Base-by-base conservation (phyloP, 2,797 vertebrate genomes). In the Leptoclinus maculatus region DNA sequence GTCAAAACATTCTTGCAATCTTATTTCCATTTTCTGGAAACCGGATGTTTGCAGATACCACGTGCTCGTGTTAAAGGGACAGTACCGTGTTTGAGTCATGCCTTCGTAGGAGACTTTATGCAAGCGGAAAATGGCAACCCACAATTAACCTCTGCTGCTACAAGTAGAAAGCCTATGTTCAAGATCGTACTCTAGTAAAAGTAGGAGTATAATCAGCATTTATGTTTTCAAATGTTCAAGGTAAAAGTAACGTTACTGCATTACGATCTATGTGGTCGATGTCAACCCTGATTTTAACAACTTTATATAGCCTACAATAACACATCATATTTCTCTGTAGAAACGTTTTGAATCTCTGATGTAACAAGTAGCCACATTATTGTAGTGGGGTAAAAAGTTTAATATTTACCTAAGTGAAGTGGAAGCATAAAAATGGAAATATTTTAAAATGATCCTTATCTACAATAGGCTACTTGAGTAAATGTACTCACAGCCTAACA, bases 1-100 rank as follows among this genome's bases (percentile, higher is more conserved):
- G 72, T 89, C 68, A 62, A 69, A 72, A 79, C 79, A 73, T 36
- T 71, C 63, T 25, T 53, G 63, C 62, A 25, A 27, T 39, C 57
- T 65, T 56, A 49, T 81, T 91, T 81, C 71, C 73, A 77, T 85
- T 77, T 84, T 70, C 62, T 58, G 45, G 16, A 79, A 74, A 86
- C 87, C 93, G 92, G 91, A 94, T 91, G 83, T 94, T 92, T 92
- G 86, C 71, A n/a, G 9, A 41, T 19, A 84, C 83, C 88, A 92
- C 91, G 93, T 92, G 91, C 3, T 81, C 38, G 1, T 16, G 45
- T 95, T 94, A 94, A 95, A 94, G 93, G 57, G 86, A 83, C 89
- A 90, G 89, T 82, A 2, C 71, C 12, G 0, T 1, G 8, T n/a
- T 32, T 23, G 19, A 21, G 60, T 51, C 49, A 14, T 0, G 7